Evolutionary conservation across 2,113 vertebrate species (phyloP).

Genomic region (Anhinga rufa): DNA sequence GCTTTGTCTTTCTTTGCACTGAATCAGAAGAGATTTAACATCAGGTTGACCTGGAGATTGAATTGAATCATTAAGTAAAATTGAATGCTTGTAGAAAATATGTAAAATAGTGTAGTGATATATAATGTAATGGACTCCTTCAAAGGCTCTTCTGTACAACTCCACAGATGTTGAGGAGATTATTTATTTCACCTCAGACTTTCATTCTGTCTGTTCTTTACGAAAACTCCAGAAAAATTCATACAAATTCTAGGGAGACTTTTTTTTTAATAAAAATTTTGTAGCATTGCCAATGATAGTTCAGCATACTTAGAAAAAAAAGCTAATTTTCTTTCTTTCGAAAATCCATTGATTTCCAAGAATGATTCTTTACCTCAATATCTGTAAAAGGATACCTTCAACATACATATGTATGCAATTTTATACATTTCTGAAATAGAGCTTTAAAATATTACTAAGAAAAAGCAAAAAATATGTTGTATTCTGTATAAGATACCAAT

Average conservation of each 20-base stretch:
- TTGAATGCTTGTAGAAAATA: background rate
- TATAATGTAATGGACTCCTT: background rate
- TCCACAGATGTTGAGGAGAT: background rate
- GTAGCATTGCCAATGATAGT: background rate
- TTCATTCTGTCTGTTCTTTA: background rate
- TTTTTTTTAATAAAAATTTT: background rate
- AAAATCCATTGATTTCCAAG: background rate
- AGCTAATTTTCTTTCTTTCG: background rate
- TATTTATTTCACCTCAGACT: background rate
- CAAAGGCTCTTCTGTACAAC: background rate
- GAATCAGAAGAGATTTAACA: background rate
- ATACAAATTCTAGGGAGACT: background rate
- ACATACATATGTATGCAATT: background rate
- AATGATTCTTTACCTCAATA: background rate
- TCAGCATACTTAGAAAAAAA: background rate
- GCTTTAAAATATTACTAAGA: background rate
- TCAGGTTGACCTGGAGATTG: background rate
- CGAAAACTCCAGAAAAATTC: background rate
- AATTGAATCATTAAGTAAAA: constrained; percentile 9
- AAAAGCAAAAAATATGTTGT: background rate
- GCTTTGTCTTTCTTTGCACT: background rate
- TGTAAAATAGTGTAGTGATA: background rate
- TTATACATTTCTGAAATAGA: background rate
- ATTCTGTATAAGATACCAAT: background rate
- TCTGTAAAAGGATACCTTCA: background rate